Conservation (phyloP, 2,888 invertebrate genomes). For the Anthoptus insignis region DNA sequence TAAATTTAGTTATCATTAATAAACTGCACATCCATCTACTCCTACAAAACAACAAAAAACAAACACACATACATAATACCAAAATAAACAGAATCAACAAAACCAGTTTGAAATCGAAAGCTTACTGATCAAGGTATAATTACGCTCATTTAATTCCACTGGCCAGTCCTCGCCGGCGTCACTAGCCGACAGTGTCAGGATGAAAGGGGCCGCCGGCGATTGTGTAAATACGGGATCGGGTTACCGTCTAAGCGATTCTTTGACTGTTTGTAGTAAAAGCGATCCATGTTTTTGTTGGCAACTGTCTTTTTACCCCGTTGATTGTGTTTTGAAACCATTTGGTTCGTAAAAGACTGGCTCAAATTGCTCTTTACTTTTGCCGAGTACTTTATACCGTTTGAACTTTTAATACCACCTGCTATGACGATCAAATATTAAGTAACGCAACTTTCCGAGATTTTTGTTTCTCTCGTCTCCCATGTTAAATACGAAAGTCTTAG, state of each 20-base stretch:
- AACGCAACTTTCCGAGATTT: no score
- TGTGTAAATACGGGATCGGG: conserved; percentile 71
- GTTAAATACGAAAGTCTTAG: no score
- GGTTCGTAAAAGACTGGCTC: conserved; percentile 48
- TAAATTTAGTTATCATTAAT: no score
- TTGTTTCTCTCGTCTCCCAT: no score
- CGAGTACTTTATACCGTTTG: no score
- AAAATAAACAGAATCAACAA: not conserved
- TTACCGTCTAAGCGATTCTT: conserved; percentile 53
- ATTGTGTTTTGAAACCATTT: conserved; percentile 70
- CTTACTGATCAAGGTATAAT: conserved; percentile 42
- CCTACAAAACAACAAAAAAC: not conserved
- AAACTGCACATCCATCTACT: no score
- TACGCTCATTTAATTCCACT: conserved; percentile 41
- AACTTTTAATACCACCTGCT: no score
- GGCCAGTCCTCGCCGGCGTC: conserved; percentile 59
- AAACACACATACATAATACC: not conserved
- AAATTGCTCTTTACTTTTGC: conserved; percentile 38
- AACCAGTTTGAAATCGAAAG: not conserved
- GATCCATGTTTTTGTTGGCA: conserved; percentile 54
- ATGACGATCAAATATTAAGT: no score
- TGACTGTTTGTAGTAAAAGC: conserved; percentile 60
- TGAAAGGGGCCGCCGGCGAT: conserved; percentile 83
- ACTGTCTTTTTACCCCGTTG: conserved; percentile 61
- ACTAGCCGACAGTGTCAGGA: conserved; percentile 82